phyloP scores from a whole-genome alignment of 1,140 invertebrate species.

The Drosophila nannoptera region DNA sequence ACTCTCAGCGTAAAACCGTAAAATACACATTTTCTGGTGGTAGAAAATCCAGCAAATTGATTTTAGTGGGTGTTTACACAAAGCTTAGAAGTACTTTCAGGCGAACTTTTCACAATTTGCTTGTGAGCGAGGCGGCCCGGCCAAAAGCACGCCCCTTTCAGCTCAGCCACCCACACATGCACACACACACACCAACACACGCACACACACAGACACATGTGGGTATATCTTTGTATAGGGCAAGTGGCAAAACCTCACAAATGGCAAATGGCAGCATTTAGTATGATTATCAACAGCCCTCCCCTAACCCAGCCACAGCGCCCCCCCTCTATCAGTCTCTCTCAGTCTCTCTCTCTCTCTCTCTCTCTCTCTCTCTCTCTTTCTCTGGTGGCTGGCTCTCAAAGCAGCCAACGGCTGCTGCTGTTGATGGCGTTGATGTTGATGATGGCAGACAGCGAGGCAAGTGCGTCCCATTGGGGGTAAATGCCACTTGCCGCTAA shows the following conservation, averaged over 20 bases:
- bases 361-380: too few relatives aligned
- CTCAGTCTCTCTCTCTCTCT: too few relatives aligned
- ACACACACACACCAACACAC: slow-evolving; percentile 16
- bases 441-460: slow-evolving; percentile 58
- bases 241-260: slow-evolving; percentile 79
- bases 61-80: slow-evolving; percentile 79
- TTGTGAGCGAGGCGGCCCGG: slow-evolving; percentile 51
- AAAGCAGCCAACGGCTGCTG: slow-evolving; percentile 12
- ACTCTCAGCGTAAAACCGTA: slow-evolving; percentile 62
- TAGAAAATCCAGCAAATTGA: slow-evolving; percentile 78
- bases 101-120: slow-evolving; percentile 73
- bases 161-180: slow-evolving; percentile 27
- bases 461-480: slow-evolving; percentile 45
- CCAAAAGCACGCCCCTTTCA: slow-evolving; percentile 45
- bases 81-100: slow-evolving; percentile 74
- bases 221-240: slow-evolving; percentile 42
- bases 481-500: slow-evolving; percentile 53
- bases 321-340: background rate
- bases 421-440: slow-evolving; percentile 51
- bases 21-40: slow-evolving; percentile 77
- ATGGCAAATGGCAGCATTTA: slow-evolving; percentile 74
- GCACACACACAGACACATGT: slow-evolving; percentile 22
- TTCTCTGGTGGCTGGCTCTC: too few relatives aligned
- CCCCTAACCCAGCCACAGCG: slow-evolving; percentile 25
- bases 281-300: slow-evolving; percentile 36